A percentile compares a stretch with the other conserved stretches of the same genome.
Conservation (phyloP, 2,888 invertebrate species). For the Dermolepida albohirtum region DNA sequence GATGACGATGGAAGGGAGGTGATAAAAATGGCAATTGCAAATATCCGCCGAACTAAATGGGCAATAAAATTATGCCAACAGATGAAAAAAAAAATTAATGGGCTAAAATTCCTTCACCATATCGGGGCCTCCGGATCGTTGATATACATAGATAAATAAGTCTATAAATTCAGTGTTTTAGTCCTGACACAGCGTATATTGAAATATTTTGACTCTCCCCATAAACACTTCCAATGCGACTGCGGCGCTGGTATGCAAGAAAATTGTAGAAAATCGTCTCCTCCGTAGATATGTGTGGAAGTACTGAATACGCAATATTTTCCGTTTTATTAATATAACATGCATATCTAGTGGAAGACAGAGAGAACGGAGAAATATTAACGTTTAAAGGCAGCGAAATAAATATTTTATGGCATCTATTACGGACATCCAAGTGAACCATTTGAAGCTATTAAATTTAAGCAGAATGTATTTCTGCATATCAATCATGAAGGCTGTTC, state of each 20-base stretch:
- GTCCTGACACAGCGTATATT: slow-evolving; percentile 60
- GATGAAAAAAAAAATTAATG: slow-evolving; percentile 56
- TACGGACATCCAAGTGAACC: slow-evolving; percentile 30
- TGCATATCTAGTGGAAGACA: slow-evolving; percentile 7
- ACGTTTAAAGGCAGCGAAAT: slow-evolving; percentile 32
- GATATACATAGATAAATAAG: slow-evolving; percentile 57
- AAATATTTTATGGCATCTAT: slow-evolving; percentile 39
- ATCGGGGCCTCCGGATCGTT: slow-evolving; percentile 57
- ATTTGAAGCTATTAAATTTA: slow-evolving; percentile 32
- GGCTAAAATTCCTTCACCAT: slow-evolving; percentile 56
- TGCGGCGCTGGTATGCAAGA: slow-evolving; percentile 12
- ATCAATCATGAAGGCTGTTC: slow-evolving; percentile 3
- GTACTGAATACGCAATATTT: too few species aligned
- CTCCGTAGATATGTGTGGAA: background rate
- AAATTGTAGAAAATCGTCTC: background rate
- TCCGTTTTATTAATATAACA: too few species aligned
- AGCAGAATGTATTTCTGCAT: slow-evolving; percentile 22
- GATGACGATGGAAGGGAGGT: background rate
- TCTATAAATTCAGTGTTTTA: slow-evolving; percentile 59
- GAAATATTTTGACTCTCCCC: slow-evolving; percentile 64
- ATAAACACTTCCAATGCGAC: slow-evolving; percentile 59
- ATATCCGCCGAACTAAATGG: slow-evolving; percentile 57
- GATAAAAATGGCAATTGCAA: slow-evolving; percentile 15
- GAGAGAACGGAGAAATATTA: slow-evolving; percentile 22
- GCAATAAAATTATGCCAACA: slow-evolving; percentile 61